These are phyloP conservation scores for Iguana delicatissima DNA, from an alignment of 2,797 vertebrate genomes.

Conservation along the genomic window DNA sequence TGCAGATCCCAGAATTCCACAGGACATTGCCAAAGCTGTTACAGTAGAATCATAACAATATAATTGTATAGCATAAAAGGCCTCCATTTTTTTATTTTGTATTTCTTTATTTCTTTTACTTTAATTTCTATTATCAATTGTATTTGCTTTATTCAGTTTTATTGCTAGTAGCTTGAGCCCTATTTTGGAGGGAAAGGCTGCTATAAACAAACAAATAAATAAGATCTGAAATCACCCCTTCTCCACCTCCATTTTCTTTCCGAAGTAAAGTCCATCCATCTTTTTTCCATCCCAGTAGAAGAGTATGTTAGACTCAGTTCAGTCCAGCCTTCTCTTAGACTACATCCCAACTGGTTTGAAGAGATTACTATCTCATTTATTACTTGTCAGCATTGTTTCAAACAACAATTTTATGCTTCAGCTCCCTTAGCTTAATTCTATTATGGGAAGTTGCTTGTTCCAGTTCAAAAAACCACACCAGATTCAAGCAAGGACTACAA, in stretches of 20 bases:
- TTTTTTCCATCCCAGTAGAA: background rate
- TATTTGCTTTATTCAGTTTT: background rate
- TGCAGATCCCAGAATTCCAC: no score
- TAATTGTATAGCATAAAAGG: no score
- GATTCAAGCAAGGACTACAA: background rate
- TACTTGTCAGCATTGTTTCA: background rate
- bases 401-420: background rate
- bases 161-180: background rate
- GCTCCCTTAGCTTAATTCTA: background rate
- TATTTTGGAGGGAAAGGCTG: background rate
- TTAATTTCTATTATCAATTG: background rate
- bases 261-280: background rate
- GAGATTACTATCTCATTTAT: conserved; percentile 2
- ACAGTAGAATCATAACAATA: no score
- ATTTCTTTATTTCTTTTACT: background rate
- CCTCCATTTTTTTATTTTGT: background rate
- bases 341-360: background rate
- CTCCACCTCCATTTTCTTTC: background rate
- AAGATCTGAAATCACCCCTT: background rate
- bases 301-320: background rate
- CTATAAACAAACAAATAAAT: no score
- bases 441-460: background rate
- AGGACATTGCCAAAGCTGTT: no score
- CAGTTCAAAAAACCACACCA: background rate
- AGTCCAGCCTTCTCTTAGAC: background rate